Evolutionary conservation across 2,797 vertebrate genomes (phyloP), one percentile per base, ranked within the genome.

Genomic region (Agapornis canus): DNA sequence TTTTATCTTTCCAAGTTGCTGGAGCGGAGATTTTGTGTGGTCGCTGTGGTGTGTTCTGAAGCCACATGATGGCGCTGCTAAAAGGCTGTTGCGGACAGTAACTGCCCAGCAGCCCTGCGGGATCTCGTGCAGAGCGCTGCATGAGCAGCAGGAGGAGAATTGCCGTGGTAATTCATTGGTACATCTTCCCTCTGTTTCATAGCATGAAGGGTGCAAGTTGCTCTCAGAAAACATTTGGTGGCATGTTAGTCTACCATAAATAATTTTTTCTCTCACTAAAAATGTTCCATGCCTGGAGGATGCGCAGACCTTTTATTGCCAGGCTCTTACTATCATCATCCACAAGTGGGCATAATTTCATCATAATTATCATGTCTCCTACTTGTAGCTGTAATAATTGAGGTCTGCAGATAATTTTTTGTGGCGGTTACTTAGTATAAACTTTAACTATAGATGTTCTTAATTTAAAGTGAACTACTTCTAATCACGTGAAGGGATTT

Each of bases 41-140:
- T 56, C 37, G 1, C 6, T 57, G 49, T 39, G 52, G 9, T 78
- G 42, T 22, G 47, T 76, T 31, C 48, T 20, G 48, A 20, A 12
- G 77, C 92, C 95, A 60, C 89, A 3, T 42, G 95, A 49, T 73
- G 94, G 94, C 94, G 92, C 94, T 81, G 91, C 59, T 63, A 3
- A 83, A 72, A 57, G 56, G 77, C 87, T 0, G 35, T 69, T 52
- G 64, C 71, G 11, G 49, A 5, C 31, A 4, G 45, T 1, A 11
- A 22, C 72, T 68, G 57, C 70, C 68, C 69, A 15, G 75, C 48
- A 13, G 69, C 57, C 2, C 61, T 1, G 40, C 11, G 1, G 49
- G 13, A 2, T n/a, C 70, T 56, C 14, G 3, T 6, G 31, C 45
- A 5, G 6, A 31, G 5, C 2, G 2, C 42, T 15, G 7, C 17